Evolutionary conservation across 2,797 vertebrate genomes (phyloP), one percentile per base, ranked within the genome.

Genomic region (Cyprinella venusta): DNA sequence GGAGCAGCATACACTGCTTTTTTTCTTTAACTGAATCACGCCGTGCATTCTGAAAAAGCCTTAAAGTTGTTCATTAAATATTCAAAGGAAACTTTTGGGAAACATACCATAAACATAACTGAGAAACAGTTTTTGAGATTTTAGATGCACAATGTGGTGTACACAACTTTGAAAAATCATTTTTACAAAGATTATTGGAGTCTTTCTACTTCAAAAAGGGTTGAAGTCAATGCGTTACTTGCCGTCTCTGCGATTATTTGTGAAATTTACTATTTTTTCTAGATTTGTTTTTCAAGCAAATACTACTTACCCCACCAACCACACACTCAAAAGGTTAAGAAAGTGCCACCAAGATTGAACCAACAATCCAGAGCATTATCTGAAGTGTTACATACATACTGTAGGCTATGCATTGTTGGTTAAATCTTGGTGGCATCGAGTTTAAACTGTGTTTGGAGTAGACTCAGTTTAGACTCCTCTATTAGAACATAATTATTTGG

Each of bases 91-190:
- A 65, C 82, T 64, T 82, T 21, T 48, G 67, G 76, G 86, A 84
- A 86, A 79, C 69, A 65, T 48, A 84, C 36, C 45, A 74, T 87
- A 82, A 86, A 59, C 45, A 48, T 77, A 84, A 88, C 65, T 86
- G 71, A 65, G 59, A 71, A 86, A 80, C 18, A 52, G 84, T 84
- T 82, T 63, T 82, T 70, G 70, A 80, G 70, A 56, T 86, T 82
- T 42, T 42, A 42, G 8, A 42, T 9, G 40, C 40, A 42, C 40
- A 42, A 42, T 84, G 74, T 76, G 70, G 81, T 36, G 64, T 82
- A 82, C 42, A 45, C 13, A n/a, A n/a, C n/a, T n/a, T n/a, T n/a
- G n/a, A n/a, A n/a, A n/a, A n/a, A n/a, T n/a, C 0, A 8, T 16
- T 16, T 70, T 45, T 70, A 50, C 15, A 50, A 30, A 19, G 1